A percentile compares a stretch with the other conserved stretches of the same genome.
phyloP scores from a whole-genome alignment of 2,113 vertebrate species.

The Oryzias curvinotus region DNA sequence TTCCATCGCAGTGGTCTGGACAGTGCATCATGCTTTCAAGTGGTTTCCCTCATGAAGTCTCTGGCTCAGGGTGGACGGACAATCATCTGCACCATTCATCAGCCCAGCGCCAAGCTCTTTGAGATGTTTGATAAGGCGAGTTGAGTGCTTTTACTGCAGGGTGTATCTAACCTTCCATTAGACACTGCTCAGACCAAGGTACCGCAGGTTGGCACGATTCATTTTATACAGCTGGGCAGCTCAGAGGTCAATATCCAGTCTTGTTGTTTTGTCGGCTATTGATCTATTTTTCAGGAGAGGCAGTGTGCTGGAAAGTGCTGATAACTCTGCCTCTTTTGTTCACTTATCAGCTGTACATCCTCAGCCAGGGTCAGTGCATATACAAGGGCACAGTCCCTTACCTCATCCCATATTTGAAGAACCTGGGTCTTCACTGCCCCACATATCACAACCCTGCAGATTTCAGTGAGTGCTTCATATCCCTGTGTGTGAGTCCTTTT shows the following conservation, averaged over 20 bases:
- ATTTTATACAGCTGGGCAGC: constrained; percentile 32
- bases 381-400: constrained; percentile 94
- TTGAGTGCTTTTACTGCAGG: constrained; percentile 23
- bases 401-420: constrained; percentile 97
- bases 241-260: constrained; percentile 11
- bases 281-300: constrained; percentile 44
- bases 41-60: constrained; percentile 94
- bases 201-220: constrained; percentile 21
- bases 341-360: constrained; percentile 89
- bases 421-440: constrained; percentile 94
- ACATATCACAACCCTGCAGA: constrained; percentile 98
- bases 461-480: constrained; percentile 88
- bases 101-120: constrained; percentile 98
- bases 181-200: constrained; percentile 7
- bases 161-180: constrained; percentile 36
- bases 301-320: constrained; percentile 39
- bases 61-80: constrained; percentile 95
- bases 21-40: constrained; percentile 95
- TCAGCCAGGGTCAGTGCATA: constrained; percentile 98
- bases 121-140: constrained; percentile 99
- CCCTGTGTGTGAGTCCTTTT: neutral
- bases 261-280: constrained; percentile 40
- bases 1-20: constrained; percentile 86
- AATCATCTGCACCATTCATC: constrained; percentile 99
- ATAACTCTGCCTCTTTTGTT: constrained; percentile 35